phyloP scores from a whole-genome alignment of 2,113 vertebrate genomes.

The Myotis brandtii region DNA sequence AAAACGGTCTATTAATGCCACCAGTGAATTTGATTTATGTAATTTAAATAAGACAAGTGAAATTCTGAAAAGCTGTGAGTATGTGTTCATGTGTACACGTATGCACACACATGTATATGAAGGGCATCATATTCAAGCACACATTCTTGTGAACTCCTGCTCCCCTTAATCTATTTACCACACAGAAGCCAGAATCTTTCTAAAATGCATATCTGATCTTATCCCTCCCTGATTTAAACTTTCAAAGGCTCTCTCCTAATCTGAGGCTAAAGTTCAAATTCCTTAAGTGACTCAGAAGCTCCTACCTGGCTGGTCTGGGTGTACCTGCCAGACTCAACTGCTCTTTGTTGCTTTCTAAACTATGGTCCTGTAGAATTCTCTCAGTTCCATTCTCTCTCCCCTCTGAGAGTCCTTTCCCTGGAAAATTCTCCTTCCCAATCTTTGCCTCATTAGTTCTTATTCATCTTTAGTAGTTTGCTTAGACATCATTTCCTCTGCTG shows the following conservation, averaged over 20 bases:
- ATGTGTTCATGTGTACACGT: neutral
- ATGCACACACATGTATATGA: neutral
- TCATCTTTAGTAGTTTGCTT: neutral
- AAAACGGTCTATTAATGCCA: neutral
- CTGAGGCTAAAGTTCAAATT: conserved; percentile 37
- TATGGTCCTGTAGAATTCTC: neutral
- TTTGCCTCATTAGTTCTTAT: neutral
- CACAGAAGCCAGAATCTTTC: neutral
- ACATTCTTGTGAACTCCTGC: conserved; percentile 25
- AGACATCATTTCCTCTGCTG: neutral
- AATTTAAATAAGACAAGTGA: neutral
- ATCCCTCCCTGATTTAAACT: neutral
- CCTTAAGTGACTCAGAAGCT: neutral
- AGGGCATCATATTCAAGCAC: neutral
- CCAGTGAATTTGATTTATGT: neutral
- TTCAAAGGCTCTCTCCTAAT: neutral
- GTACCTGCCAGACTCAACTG: neutral
- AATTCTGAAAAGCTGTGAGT: neutral
- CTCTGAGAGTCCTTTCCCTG: neutral
- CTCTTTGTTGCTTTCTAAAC: conserved; percentile 11
- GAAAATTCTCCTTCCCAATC: neutral
- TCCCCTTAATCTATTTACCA: neutral
- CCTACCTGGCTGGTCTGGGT: neutral
- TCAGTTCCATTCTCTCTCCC: neutral
- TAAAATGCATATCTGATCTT: conserved; percentile 24